These are phyloP conservation scores for Parapsyche elsis DNA, from an alignment of 1,140 invertebrate species.

Conservation along the genomic window DNA sequence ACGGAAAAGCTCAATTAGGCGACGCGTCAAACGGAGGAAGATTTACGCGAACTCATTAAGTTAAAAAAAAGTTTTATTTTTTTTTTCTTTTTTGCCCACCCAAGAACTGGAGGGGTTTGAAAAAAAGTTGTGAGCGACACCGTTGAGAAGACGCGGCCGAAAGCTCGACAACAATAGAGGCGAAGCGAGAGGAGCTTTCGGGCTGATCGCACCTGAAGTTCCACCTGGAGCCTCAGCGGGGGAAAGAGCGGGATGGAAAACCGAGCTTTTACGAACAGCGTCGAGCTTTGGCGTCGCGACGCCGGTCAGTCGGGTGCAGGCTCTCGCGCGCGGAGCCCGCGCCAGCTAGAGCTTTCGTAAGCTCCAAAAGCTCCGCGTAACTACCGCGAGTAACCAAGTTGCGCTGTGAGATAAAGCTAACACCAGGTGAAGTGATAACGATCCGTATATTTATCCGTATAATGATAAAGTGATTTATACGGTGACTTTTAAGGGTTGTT, in stretches of 20 bases:
- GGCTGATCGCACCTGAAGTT: neutral
- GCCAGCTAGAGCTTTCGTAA: neutral
- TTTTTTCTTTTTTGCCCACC: neutral
- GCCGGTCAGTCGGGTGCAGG: conserved; percentile 49
- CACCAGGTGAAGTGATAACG: too few relatives aligned
- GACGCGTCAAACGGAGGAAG: neutral
- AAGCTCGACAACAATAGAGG: neutral
- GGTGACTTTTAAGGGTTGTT: too few relatives aligned
- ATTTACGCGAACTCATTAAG: conserved; percentile 20
- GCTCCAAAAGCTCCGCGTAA: too few relatives aligned
- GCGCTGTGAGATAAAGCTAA: too few relatives aligned
- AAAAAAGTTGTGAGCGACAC: neutral
- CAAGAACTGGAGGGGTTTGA: neutral
- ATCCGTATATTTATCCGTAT: too few relatives aligned
- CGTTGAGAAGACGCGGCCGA: neutral
- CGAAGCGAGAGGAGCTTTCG: neutral
- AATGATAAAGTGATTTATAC: too few relatives aligned
- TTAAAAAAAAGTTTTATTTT: neutral
- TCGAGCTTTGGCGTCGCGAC: conserved; percentile 27
- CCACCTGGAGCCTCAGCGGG: neutral
- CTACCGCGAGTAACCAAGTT: too few relatives aligned
- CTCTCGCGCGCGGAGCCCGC: conserved; percentile 40
- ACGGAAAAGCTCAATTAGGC: conserved; percentile 22
- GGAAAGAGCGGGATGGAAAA: conserved; percentile 8
- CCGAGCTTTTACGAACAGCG: conserved; percentile 41